Evolutionary conservation across 2,888 invertebrate species (phyloP).

Genomic region (Rotaria magnacalcarata): DNA sequence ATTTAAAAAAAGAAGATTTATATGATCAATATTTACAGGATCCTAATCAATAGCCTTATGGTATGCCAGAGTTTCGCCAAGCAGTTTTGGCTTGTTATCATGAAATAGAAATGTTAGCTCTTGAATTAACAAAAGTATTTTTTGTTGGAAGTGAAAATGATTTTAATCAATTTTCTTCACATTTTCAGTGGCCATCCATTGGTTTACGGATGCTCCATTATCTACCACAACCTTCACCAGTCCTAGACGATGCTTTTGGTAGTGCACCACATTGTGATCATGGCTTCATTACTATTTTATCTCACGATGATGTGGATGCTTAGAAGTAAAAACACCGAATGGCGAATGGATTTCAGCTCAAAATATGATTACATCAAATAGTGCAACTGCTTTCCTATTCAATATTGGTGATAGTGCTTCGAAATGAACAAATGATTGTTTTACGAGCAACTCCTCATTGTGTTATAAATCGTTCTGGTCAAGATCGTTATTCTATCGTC

Average conservation of each 20-base stretch:
- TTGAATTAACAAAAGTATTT: not conserved
- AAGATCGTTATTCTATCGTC: conserved; percentile 37
- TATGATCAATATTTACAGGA: not conserved
- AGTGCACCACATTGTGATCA: conserved; percentile 39
- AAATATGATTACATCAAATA: conserved; percentile 17
- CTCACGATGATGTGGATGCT: conserved; percentile 37
- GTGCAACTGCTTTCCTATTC: conserved; percentile 27
- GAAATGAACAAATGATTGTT: conserved; percentile 38
- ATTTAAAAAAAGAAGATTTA: not conserved
- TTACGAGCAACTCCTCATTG: conserved; percentile 40
- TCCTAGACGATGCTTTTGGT: not conserved
- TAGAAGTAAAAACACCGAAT: conserved; percentile 36
- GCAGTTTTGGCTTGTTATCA: not conserved
- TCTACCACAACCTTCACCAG: not conserved
- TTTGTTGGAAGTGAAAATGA: not conserved
- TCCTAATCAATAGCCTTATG: conserved; percentile 8
- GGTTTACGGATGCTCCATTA: conserved; percentile 15
- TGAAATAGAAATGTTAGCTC: not conserved
- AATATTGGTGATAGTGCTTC: conserved; percentile 43
- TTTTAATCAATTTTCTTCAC: not conserved
- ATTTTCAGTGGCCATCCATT: conserved; percentile 4
- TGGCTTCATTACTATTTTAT: conserved; percentile 41
- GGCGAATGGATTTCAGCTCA: conserved; percentile 38
- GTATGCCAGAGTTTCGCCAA: not conserved
- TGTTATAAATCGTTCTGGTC: not conserved